Evolutionary conservation across 1,140 invertebrate genomes (phyloP).

Genomic region (Meteorus sp.): DNA sequence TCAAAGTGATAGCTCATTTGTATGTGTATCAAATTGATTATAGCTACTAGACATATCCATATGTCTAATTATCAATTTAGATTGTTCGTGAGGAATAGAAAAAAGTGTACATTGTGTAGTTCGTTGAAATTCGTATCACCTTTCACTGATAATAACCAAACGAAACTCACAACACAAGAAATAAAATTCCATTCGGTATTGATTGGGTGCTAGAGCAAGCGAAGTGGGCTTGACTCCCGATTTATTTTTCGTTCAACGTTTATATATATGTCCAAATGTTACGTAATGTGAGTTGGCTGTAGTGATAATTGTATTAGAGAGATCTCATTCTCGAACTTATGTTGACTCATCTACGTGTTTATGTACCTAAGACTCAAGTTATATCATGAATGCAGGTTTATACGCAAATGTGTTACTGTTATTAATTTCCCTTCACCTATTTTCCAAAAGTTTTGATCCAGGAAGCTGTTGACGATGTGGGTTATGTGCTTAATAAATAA

Average conservation of each 20-base stretch:
- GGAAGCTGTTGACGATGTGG: neutral
- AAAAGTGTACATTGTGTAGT: conserved; percentile 24
- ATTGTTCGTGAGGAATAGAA: conserved; percentile 21
- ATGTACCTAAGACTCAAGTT: conserved; percentile 55
- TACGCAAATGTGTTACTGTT: conserved; percentile 37
- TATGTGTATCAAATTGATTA: neutral
- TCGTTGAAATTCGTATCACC: conserved; percentile 18
- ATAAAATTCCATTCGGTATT: conserved; percentile 1
- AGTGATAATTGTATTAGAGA: conserved; percentile 31
- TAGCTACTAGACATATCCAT: conserved; percentile 10
- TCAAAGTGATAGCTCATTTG: conserved; percentile 13
- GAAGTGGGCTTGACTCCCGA: conserved; percentile 23
- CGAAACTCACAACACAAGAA: neutral
- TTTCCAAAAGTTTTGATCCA: too few species aligned
- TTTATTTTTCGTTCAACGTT: conserved; percentile 9
- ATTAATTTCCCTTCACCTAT: conserved; percentile 26
- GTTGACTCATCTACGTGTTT: conserved; percentile 46
- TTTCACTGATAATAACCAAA: conserved; percentile 17
- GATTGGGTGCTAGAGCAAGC: conserved; percentile 27
- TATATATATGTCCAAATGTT: conserved; percentile 1
- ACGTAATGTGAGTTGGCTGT: conserved; percentile 6
- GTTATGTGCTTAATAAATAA: neutral
- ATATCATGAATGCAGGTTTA: conserved; percentile 56
- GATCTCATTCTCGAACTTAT: conserved; percentile 31
- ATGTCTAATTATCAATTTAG: conserved; percentile 16